Conservation (phyloP, 2,888 invertebrate genomes). For the Limnephilus auricula region DNA sequence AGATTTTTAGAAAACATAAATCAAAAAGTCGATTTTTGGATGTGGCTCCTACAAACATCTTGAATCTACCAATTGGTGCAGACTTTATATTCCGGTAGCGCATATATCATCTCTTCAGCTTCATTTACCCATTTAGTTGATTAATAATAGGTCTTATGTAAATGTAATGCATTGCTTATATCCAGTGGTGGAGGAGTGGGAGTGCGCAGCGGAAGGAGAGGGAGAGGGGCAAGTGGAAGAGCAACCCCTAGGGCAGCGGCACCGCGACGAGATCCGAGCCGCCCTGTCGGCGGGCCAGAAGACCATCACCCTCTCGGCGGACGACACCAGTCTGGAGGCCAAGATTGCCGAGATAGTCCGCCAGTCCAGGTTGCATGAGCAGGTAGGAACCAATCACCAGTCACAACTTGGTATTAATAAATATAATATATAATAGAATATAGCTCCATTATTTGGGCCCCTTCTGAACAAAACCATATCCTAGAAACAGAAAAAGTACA, state of each 20-base stretch:
- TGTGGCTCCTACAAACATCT: too few species aligned
- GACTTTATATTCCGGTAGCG: too few species aligned
- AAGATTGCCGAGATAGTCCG: constrained; percentile 54
- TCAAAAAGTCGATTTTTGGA: too few species aligned
- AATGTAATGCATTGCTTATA: not conserved
- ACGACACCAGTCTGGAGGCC: constrained; percentile 46
- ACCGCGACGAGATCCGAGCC: constrained; percentile 47
- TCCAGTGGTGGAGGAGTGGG: constrained; percentile 6
- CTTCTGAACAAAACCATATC: too few species aligned
- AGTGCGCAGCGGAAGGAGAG: not conserved
- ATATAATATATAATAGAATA: too few species aligned
- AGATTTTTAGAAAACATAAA: too few species aligned
- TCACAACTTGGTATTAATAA: not conserved
- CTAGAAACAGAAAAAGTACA: too few species aligned
- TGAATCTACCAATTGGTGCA: too few species aligned
- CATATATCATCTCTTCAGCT: too few species aligned
- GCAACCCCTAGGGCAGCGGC: constrained; percentile 19
- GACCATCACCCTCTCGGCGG: constrained; percentile 53
- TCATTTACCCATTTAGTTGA: too few species aligned
- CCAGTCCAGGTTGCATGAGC: constrained; percentile 38
- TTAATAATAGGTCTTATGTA: too few species aligned
- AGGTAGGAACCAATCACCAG: not conserved
- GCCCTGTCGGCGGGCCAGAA: constrained; percentile 40
- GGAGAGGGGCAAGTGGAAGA: not conserved
- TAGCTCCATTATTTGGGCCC: too few species aligned